Conservation (phyloP, 2,797 vertebrate species). For the Syndactyla subalaris region DNA sequence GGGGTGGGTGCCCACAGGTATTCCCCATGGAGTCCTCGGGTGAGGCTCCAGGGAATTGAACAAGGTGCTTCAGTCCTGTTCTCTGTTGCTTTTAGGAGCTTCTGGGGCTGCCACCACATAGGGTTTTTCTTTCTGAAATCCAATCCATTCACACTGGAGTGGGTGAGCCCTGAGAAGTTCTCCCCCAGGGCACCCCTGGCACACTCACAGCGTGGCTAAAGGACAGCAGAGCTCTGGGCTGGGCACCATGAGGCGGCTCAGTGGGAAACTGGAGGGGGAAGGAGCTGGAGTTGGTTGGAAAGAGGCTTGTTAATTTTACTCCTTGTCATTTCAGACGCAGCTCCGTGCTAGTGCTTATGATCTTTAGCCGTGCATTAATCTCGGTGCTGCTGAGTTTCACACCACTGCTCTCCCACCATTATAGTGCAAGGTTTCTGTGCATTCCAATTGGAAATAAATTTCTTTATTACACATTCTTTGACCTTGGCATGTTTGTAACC, state of each 20-base stretch:
- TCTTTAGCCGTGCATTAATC: constrained; percentile 33
- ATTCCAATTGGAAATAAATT: constrained; percentile 61
- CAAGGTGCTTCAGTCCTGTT: rapidly evolving
- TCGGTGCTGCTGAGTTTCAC: not conserved
- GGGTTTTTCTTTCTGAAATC: not conserved
- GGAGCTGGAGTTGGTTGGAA: constrained; percentile 14
- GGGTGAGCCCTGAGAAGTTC: not conserved
- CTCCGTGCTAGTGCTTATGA: not conserved
- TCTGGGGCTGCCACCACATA: not conserved
- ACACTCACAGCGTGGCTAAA: rapidly evolving
- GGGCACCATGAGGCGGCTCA: not conserved
- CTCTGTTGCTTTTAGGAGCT: not conserved
- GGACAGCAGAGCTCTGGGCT: not conserved
- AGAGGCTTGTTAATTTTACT: constrained; percentile 27
- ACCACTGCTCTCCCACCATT: constrained; percentile 22
- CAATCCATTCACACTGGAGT: not conserved
- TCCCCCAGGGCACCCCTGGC: not conserved
- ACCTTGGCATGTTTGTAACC: constrained; percentile 69
- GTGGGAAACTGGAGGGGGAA: not conserved
- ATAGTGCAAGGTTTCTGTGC: constrained; percentile 7
- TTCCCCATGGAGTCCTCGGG: not conserved
- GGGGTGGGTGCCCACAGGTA: not conserved
- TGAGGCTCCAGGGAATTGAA: not conserved
- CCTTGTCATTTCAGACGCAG: constrained; percentile 8
- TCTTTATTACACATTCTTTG: constrained; percentile 51